Percentiles rank a stretch among this genome's conserved stretches.
phyloP scores from a whole-genome alignment of 1,140 invertebrate genomes.

The Amphibalanus amphitrite region DNA sequence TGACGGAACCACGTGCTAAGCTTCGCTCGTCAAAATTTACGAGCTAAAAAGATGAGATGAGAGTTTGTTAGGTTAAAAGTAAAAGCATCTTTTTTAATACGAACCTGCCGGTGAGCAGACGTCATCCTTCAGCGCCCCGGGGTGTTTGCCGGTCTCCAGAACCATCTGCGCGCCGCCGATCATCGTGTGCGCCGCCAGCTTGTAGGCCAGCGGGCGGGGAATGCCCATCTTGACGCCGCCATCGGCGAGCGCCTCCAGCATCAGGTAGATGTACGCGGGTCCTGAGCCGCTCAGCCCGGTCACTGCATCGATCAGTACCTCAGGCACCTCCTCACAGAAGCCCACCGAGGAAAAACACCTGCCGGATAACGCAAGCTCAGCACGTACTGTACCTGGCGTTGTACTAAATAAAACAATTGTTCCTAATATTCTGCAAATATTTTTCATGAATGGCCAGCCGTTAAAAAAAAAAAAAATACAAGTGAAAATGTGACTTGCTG shows the following conservation, averaged over 20 bases:
- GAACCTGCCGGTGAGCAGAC: conserved; percentile 40
- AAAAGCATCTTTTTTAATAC: too few relatives aligned
- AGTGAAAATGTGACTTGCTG: too few relatives aligned
- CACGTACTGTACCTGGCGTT: too few relatives aligned
- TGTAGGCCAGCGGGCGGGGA: conserved; percentile 33
- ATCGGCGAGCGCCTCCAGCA: conserved; percentile 40
- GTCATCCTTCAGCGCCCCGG: conserved; percentile 31
- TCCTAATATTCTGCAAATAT: too few relatives aligned
- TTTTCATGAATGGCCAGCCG: too few relatives aligned
- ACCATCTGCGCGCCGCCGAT: conserved; percentile 47
- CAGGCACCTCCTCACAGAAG: conserved; percentile 68
- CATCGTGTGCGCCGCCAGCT: conserved; percentile 37
- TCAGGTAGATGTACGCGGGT: conserved; percentile 55
- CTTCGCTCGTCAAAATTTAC: too few relatives aligned
- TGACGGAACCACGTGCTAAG: too few relatives aligned
- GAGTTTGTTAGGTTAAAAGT: too few relatives aligned
- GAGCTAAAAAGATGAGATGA: too few relatives aligned
- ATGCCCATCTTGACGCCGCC: conserved; percentile 43
- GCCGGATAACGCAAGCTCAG: too few relatives aligned
- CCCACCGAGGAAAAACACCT: conserved; percentile 67
- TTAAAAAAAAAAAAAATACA: too few relatives aligned
- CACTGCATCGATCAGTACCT: conserved; percentile 72
- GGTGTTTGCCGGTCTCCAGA: conserved; percentile 34
- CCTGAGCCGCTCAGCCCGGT: conserved; percentile 88
- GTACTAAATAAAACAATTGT: too few relatives aligned